These are phyloP conservation scores for Poeciliopsis turneri DNA, from an alignment of 2,797 vertebrate genomes.

Conservation along the genomic window DNA sequence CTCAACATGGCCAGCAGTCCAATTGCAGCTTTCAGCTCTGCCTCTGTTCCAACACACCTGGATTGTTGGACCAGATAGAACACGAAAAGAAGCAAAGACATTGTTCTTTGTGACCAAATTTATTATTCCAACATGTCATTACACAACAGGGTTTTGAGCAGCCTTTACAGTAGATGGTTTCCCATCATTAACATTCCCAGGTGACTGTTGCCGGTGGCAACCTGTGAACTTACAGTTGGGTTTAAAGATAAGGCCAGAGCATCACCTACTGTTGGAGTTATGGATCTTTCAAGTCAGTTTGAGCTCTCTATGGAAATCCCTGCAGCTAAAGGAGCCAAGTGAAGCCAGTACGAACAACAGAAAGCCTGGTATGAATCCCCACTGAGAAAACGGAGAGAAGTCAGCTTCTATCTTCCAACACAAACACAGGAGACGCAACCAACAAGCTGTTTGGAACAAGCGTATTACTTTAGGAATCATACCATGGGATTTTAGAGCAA, in stretches of 20 bases:
- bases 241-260: neutral
- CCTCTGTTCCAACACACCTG: neutral
- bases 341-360: neutral
- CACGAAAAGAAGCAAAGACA: neutral
- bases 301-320: neutral
- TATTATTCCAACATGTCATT: neutral
- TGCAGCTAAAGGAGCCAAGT: neutral
- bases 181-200: neutral
- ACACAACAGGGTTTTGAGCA: neutral
- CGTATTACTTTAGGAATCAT: neutral
- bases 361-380: neutral
- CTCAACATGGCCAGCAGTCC: neutral
- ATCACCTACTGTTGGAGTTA: neutral
- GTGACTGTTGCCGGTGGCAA: neutral
- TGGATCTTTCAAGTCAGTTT: neutral
- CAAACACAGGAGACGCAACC: neutral
- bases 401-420: neutral
- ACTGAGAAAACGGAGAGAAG: neutral
- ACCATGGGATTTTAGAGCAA: neutral
- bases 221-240: neutral
- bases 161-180: neutral
- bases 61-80: neutral
- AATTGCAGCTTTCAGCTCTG: too few species aligned
- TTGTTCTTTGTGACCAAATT: neutral
- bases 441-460: neutral